Percentiles rank a stretch among this genome's conserved stretches.
These are phyloP conservation scores for Amphiprion percula DNA, from an alignment of 2,113 vertebrate genomes.

Conservation along the genomic window DNA sequence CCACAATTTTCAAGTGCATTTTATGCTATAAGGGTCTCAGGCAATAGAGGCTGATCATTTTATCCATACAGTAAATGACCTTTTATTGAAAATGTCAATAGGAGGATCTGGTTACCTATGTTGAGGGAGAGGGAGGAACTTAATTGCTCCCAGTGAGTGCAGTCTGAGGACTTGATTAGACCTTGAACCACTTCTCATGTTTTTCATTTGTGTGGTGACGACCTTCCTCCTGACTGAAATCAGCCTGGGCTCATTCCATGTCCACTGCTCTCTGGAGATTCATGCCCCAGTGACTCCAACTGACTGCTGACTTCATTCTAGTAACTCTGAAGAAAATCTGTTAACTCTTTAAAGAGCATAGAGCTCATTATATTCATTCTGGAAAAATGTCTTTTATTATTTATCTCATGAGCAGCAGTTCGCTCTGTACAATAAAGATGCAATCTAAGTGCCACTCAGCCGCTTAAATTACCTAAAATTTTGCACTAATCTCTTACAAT, in stretches of 20 bases:
- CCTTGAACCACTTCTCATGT: slow-evolving; percentile 85
- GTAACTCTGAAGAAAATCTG: slow-evolving; percentile 62
- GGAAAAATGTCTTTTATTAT: slow-evolving; percentile 19
- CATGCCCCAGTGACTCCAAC: slow-evolving; percentile 75
- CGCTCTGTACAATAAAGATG: background rate
- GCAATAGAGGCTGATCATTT: slow-evolving; percentile 74
- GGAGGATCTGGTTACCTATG: slow-evolving; percentile 85
- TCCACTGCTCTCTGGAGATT: slow-evolving; percentile 77
- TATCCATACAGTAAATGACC: slow-evolving; percentile 82
- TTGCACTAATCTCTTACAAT: background rate
- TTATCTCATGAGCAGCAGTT: slow-evolving; percentile 24
- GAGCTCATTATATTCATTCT: slow-evolving; percentile 53
- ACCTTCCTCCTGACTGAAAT: slow-evolving; percentile 83
- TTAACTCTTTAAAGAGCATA: slow-evolving; percentile 62
- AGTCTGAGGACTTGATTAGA: slow-evolving; percentile 86
- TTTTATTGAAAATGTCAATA: slow-evolving; percentile 84
- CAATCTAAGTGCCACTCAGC: slow-evolving; percentile 19
- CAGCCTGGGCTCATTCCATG: slow-evolving; percentile 76
- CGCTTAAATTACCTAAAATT: slow-evolving; percentile 16
- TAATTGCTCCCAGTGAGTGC: slow-evolving; percentile 86
- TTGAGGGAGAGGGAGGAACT: slow-evolving; percentile 77
- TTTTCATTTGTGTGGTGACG: slow-evolving; percentile 86
- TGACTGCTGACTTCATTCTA: slow-evolving; percentile 75
- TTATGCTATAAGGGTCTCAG: slow-evolving; percentile 58
- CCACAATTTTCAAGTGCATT: slow-evolving; percentile 66